phyloP scores from a whole-genome alignment of 2,113 vertebrate species.

The Epinephelus lanceolatus region DNA sequence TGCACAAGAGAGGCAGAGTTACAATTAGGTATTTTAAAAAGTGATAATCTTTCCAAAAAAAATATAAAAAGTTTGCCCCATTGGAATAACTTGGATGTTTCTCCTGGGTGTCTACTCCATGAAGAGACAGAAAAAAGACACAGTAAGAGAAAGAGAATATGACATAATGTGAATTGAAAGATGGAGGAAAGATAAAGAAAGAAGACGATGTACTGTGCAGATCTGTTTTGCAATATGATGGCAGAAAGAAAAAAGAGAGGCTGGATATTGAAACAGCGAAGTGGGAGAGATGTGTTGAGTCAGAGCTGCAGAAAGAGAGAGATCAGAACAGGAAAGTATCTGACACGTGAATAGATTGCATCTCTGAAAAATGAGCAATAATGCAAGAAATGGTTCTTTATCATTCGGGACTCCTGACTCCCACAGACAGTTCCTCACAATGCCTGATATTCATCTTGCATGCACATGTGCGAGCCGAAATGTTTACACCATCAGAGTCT shows the following conservation, averaged over 20 bases:
- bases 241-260: slow-evolving; percentile 10
- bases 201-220: not conserved
- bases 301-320: slow-evolving; percentile 11
- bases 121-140: slow-evolving; percentile 4
- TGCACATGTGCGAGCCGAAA: slow-evolving; percentile 7
- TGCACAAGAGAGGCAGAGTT: slow-evolving; percentile 48
- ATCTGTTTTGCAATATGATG: slow-evolving; percentile 10
- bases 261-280: slow-evolving; percentile 7
- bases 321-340: slow-evolving; percentile 6
- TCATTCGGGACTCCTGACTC: slow-evolving; percentile 10
- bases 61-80: slow-evolving; percentile 30
- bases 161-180: slow-evolving; percentile 2
- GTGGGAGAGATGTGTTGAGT: slow-evolving; percentile 21
- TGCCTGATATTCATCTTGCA: slow-evolving; percentile 24
- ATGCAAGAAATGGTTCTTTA: slow-evolving; percentile 22
- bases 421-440: not conserved
- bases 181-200: slow-evolving; percentile 8
- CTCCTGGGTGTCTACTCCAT: not conserved
- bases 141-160: not conserved
- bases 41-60: slow-evolving; percentile 50
- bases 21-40: slow-evolving; percentile 53
- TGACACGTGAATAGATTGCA: slow-evolving; percentile 46
- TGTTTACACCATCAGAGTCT: not conserved
- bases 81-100: slow-evolving; percentile 13
- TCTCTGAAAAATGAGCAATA: slow-evolving; percentile 40